Conservation (phyloP, 53 echinoderm and acorn worm genomes). For the Temnopleurus reevesii region DNA sequence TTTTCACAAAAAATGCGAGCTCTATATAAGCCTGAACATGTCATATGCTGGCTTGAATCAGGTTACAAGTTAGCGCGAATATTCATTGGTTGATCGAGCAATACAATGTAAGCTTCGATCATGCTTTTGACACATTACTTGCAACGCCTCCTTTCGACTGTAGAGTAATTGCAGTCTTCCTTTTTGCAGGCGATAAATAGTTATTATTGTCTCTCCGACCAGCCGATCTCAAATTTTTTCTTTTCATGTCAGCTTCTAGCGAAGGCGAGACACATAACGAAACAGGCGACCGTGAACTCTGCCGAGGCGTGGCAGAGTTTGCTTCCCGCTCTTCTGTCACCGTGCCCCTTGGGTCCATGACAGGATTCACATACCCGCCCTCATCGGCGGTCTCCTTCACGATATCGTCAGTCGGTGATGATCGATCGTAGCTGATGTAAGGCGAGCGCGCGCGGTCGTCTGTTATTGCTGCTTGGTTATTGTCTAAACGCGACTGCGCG, state of each 20-base stretch:
- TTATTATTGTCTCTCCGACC: conserved; percentile 30
- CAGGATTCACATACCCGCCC: conserved; percentile 44
- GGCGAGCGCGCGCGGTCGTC: neutral
- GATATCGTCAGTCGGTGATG: neutral
- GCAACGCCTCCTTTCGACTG: neutral
- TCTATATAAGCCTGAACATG: too few relatives aligned
- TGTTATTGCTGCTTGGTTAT: neutral
- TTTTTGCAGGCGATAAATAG: conserved; percentile 17
- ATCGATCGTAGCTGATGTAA: neutral
- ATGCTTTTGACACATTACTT: neutral
- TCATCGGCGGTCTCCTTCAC: neutral
- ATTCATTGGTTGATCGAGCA: too few relatives aligned
- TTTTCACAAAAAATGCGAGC: too few relatives aligned
- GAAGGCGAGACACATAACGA: neutral
- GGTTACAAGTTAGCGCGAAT: too few relatives aligned
- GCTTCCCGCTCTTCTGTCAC: conserved; percentile 20
- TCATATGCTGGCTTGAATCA: too few relatives aligned
- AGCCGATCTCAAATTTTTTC: neutral
- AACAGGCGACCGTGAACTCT: too few relatives aligned
- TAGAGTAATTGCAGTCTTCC: neutral
- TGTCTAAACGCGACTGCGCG: neutral
- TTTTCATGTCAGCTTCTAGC: neutral
- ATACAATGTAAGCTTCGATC: too few relatives aligned
- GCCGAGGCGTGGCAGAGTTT: neutral
- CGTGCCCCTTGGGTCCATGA: conserved; percentile 40